Evolutionary conservation across 2,888 invertebrate species (phyloP).

Genomic region (Hofmannophila pseudospretella): DNA sequence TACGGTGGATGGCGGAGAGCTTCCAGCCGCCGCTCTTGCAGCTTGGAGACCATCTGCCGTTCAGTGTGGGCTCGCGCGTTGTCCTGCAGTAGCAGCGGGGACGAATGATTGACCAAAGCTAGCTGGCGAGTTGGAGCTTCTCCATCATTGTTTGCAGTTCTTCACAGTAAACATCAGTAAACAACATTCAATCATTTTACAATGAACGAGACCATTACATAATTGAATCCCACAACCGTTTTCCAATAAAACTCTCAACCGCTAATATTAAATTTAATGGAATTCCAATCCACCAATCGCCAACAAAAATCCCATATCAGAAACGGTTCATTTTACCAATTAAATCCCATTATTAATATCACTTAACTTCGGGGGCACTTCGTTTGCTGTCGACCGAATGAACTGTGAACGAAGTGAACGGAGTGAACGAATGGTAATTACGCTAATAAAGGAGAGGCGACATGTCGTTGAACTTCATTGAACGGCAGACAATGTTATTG

Average conservation of each 20-base stretch:
- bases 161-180: too few relatives aligned
- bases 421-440: constrained; percentile 13
- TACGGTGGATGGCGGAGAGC: too few relatives aligned
- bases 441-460: constrained; percentile 11
- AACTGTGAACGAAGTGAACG: constrained; percentile 2
- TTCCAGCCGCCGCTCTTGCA: too few relatives aligned
- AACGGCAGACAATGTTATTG: constrained; percentile 4
- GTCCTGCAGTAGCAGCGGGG: too few relatives aligned
- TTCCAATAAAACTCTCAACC: background rate
- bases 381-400: constrained; percentile 2
- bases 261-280: background rate
- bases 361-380: constrained; percentile 7
- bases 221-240: background rate
- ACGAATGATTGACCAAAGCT: too few relatives aligned
- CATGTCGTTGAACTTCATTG: constrained; percentile 11
- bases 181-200: too few relatives aligned
- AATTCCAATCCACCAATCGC: background rate
- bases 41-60: too few relatives aligned
- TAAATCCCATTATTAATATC: constrained; percentile 11
- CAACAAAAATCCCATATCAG: background rate
- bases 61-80: too few relatives aligned
- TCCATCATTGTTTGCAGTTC: too few relatives aligned
- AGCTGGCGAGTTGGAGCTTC: too few relatives aligned
- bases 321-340: constrained; percentile 5
- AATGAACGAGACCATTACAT: background rate